A percentile compares a stretch with the other conserved stretches of the same genome.
These are phyloP conservation scores for Drosophila sp. DNA, from an alignment of 1,140 invertebrate species.

Conservation along the genomic window DNA sequence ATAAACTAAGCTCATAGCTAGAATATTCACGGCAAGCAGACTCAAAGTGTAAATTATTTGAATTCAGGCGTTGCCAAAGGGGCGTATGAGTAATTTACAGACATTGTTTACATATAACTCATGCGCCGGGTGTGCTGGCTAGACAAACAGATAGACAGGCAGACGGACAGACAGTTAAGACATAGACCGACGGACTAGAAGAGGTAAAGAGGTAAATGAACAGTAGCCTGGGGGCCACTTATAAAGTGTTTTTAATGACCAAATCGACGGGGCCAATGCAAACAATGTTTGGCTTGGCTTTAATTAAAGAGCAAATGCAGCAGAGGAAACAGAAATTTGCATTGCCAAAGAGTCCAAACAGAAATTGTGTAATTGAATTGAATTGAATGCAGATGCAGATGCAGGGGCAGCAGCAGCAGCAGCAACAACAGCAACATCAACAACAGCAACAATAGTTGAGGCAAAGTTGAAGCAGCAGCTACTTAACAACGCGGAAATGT, in stretches of 20 bases:
- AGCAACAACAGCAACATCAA: too few relatives aligned
- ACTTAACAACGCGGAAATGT: constrained; percentile 65
- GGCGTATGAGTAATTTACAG: constrained; percentile 77
- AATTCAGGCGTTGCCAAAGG: constrained; percentile 43
- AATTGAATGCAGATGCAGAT: constrained; percentile 50
- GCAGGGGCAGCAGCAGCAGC: background rate
- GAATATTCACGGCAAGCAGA: background rate
- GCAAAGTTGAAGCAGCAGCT: constrained; percentile 40
- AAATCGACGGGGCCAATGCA: constrained; percentile 40
- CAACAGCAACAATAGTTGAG: constrained; percentile 6
- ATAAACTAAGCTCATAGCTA: background rate
- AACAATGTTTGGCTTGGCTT: constrained; percentile 52
- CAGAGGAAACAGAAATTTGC: constrained; percentile 47
- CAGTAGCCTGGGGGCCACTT: constrained; percentile 22
- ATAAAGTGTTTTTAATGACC: constrained; percentile 61
- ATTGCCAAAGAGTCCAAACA: constrained; percentile 42
- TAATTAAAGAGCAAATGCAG: constrained; percentile 67
- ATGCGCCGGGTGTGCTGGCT: constrained; percentile 44
- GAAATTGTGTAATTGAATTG: constrained; percentile 60
- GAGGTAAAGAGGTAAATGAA: constrained; percentile 3
- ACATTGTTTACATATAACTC: constrained; percentile 43
- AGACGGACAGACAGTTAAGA: background rate
- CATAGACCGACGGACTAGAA: background rate
- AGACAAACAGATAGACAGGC: constrained; percentile 26
- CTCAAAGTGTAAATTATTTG: background rate